Percentiles rank a stretch among this genome's conserved stretches.
Conservation (phyloP, 2,888 invertebrate species). For the Nomada ruficornis region DNA sequence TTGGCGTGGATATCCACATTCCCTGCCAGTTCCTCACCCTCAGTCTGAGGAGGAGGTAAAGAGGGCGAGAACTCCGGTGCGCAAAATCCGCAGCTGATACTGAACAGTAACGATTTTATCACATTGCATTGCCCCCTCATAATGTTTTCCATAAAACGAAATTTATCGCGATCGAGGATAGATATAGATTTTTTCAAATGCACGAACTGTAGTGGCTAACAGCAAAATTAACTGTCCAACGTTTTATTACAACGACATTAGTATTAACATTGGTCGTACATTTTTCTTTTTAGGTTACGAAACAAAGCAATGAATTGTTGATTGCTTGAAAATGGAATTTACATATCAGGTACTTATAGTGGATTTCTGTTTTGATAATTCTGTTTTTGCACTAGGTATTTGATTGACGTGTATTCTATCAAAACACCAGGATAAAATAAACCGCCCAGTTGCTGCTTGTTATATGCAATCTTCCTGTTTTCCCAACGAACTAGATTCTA, state of each 20-base stretch:
- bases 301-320: neutral
- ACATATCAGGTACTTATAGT: no score
- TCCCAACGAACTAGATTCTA: neutral
- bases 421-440: neutral
- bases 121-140: neutral
- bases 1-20: slow-evolving; percentile 61
- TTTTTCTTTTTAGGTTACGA: neutral
- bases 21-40: slow-evolving; percentile 56
- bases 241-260: neutral
- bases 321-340: no score
- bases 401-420: no score
- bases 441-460: neutral
- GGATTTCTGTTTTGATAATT: neutral
- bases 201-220: neutral
- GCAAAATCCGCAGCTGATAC: slow-evolving; percentile 57
- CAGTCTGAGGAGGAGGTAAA: slow-evolving; percentile 52
- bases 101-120: slow-evolving; percentile 64
- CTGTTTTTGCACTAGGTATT: neutral
- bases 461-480: neutral
- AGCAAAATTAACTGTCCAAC: no score
- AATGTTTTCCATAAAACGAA: neutral
- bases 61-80: slow-evolving; percentile 50
- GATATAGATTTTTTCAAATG: neutral
- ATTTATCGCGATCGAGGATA: neutral
- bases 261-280: neutral